Conservation (phyloP, 2,888 invertebrate species). For the Leucozona laternaria region DNA sequence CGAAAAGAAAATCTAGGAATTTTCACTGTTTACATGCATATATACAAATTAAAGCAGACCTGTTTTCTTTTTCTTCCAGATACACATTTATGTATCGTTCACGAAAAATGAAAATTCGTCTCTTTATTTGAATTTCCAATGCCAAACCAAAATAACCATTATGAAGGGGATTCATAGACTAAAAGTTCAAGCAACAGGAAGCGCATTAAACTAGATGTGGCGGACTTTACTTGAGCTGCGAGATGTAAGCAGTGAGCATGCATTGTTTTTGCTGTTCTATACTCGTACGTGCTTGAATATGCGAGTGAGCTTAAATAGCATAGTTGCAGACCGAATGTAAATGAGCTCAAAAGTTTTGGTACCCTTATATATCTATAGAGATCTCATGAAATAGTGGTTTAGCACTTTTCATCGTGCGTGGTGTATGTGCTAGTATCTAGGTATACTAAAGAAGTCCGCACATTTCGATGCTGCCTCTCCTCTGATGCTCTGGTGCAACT, state of each 20-base stretch:
- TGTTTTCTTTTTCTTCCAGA: neutral
- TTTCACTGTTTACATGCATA: neutral
- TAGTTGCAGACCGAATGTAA: conserved; percentile 19
- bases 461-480: conserved; percentile 8
- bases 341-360: conserved; percentile 7
- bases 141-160: neutral
- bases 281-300: neutral
- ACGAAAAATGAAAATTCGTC: neutral
- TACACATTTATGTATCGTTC: neutral
- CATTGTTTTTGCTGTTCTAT: neutral
- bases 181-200: conserved; percentile 12
- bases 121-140: conserved; percentile 15
- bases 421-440: no score
- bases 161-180: neutral
- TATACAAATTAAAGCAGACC: neutral
- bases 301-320: conserved; percentile 8
- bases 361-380: neutral
- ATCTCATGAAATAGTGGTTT: neutral
- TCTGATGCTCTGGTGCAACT: conserved; percentile 16
- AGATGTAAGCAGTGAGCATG: neutral
- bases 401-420: neutral
- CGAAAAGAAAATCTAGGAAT: neutral
- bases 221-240: neutral
- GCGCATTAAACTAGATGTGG: conserved; percentile 2
- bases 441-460: neutral